Conservation (phyloP, 1,140 invertebrate genomes). For the Dreissena polymorpha region DNA sequence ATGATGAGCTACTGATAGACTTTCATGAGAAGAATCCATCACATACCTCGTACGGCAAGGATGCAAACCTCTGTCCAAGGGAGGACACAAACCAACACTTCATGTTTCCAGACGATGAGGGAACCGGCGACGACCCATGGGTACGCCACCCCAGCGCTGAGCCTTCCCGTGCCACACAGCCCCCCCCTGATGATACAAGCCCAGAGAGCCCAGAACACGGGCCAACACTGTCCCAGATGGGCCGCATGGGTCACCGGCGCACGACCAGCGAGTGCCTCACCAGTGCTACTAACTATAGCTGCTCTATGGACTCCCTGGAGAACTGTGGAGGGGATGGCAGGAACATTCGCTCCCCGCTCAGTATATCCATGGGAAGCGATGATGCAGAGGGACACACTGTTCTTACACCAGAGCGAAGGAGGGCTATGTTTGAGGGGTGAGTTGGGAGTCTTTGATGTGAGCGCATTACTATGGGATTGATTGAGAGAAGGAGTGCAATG, state of each 20-base stretch:
- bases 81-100: conserved; percentile 11
- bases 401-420: conserved; percentile 59
- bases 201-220: conserved; percentile 30
- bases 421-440: conserved; percentile 71
- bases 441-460: too few species aligned
- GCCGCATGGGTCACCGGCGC: conserved; percentile 55
- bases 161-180: conserved; percentile 17
- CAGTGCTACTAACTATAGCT: conserved; percentile 62
- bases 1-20: background rate
- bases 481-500: too few species aligned
- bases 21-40: background rate
- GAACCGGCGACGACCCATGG: conserved; percentile 28
- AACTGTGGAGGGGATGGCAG: conserved; percentile 31
- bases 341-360: conserved; percentile 63
- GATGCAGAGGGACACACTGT: conserved; percentile 49
- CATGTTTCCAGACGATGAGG: conserved; percentile 44
- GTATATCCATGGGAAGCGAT: conserved; percentile 64
- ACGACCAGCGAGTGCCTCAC: conserved; percentile 76
- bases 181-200: conserved; percentile 47
- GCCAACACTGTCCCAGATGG: conserved; percentile 34
- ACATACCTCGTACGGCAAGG: conserved; percentile 36
- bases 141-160: conserved; percentile 19
- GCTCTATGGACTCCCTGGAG: conserved; percentile 64
- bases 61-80: conserved; percentile 31
- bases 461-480: too few species aligned